phyloP scores from a whole-genome alignment of 1,140 invertebrate species.

The Drosophila sproati region DNA sequence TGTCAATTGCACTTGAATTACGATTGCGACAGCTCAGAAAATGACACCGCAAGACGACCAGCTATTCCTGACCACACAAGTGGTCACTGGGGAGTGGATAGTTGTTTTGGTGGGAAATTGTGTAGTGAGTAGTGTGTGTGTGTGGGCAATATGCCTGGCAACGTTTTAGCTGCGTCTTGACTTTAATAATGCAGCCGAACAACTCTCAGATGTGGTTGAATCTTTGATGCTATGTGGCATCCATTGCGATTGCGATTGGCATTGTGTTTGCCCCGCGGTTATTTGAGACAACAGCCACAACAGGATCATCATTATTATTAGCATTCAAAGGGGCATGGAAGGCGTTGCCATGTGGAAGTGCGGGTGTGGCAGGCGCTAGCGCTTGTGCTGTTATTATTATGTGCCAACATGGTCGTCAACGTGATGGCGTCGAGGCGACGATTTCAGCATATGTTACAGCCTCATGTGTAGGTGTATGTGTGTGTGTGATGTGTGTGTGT shows the following conservation, averaged over 20 bases:
- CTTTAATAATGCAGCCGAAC: slow-evolving; percentile 13
- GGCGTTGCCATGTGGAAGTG: neutral
- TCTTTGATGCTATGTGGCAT: slow-evolving; percentile 10
- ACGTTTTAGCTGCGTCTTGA: neutral
- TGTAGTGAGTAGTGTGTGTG: neutral
- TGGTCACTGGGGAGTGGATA: neutral
- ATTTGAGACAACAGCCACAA: slow-evolving; percentile 16
- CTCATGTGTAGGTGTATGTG: neutral
- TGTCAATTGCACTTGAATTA: slow-evolving; percentile 68
- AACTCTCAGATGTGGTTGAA: slow-evolving; percentile 41
- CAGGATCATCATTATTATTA: slow-evolving; percentile 50
- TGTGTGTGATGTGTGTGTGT: slow-evolving; percentile 2
- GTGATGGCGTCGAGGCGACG: slow-evolving; percentile 59
- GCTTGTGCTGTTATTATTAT: slow-evolving; percentile 57
- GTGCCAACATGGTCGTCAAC: slow-evolving; percentile 78
- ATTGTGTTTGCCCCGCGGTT: slow-evolving; percentile 42
- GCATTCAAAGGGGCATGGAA: slow-evolving; percentile 5
- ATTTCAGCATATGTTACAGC: slow-evolving; percentile 76
- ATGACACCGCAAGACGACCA: slow-evolving; percentile 23
- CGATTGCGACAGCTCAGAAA: slow-evolving; percentile 15
- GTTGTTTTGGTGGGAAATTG: neutral
- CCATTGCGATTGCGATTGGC: slow-evolving; percentile 30
- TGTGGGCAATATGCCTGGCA: neutral
- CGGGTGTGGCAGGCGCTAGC: neutral
- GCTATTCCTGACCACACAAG: slow-evolving; percentile 48